These are phyloP conservation scores for Theodoxus fluviatilis DNA, from an alignment of 2,888 invertebrate species.

Conservation along the genomic window DNA sequence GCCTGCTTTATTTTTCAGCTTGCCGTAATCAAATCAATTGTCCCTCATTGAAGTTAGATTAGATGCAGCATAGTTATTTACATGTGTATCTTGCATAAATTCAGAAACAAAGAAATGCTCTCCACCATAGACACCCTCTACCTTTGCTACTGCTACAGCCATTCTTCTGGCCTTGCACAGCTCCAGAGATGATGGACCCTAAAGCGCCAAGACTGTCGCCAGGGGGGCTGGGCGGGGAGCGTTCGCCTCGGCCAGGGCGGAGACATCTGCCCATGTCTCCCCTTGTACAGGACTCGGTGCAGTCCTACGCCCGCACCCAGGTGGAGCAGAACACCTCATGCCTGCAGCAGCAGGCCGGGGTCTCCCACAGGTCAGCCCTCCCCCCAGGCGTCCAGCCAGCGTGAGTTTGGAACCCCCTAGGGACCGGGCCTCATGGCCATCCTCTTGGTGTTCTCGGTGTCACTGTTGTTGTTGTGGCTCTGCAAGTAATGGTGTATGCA, in stretches of 20 bases:
- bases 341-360: slow-evolving; percentile 31
- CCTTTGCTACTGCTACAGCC: too few relatives aligned
- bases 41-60: background rate
- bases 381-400: slow-evolving; percentile 8
- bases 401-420: background rate
- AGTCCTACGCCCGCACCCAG: slow-evolving; percentile 56
- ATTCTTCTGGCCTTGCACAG: slow-evolving; percentile 40
- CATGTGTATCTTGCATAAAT: too few relatives aligned
- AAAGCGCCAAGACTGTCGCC: slow-evolving; percentile 43
- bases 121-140: too few relatives aligned
- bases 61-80: background rate
- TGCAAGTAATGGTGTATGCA: background rate
- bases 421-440: too few relatives aligned
- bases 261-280: slow-evolving; percentile 45
- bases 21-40: background rate
- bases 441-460: background rate
- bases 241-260: slow-evolving; percentile 33
- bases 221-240: slow-evolving; percentile 22
- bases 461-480: background rate
- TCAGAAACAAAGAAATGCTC: too few relatives aligned
- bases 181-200: slow-evolving; percentile 66
- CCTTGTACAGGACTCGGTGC: slow-evolving; percentile 44
- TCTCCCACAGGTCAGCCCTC: slow-evolving; percentile 24
- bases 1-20: background rate
- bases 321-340: slow-evolving; percentile 58